phyloP scores from a whole-genome alignment of 2,797 vertebrate genomes.

The Heterohyrax brucei region DNA sequence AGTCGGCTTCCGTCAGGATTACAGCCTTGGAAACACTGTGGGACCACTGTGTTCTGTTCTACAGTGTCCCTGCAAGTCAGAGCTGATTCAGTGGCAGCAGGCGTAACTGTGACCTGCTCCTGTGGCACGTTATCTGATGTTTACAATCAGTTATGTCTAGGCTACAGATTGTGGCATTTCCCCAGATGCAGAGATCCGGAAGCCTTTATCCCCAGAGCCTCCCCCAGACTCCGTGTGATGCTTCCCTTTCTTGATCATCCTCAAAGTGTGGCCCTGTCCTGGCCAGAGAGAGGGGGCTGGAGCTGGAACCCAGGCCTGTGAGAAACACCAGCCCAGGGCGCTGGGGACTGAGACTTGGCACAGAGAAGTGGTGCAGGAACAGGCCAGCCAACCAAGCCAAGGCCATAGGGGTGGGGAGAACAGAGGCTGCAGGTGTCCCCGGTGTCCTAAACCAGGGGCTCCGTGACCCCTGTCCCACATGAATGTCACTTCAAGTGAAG shows the following conservation, averaged over 20 bases:
- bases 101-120: too few relatives aligned
- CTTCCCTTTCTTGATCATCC: not conserved
- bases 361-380: not conserved
- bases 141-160: not conserved
- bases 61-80: too few relatives aligned
- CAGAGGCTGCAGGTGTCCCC: not conserved
- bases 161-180: not conserved
- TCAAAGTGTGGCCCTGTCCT: not conserved
- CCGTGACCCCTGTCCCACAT: not conserved
- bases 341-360: not conserved
- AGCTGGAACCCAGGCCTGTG: not conserved
- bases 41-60: too few relatives aligned
- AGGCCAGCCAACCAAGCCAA: not conserved
- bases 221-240: not conserved
- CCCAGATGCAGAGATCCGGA: not conserved
- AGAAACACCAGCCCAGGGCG: not conserved
- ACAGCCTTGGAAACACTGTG: too few relatives aligned
- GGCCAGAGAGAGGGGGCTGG: not conserved
- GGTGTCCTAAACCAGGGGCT: not conserved
- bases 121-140: not conserved
- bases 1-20: too few relatives aligned
- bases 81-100: too few relatives aligned
- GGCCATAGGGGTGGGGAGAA: fast-evolving
- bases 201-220: not conserved
- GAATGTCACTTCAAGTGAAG: fast-evolving